Evolutionary conservation across 2,797 vertebrate species (phyloP), one percentile per base, ranked within the genome.

Genomic region (Arctocebus calabarensis): DNA sequence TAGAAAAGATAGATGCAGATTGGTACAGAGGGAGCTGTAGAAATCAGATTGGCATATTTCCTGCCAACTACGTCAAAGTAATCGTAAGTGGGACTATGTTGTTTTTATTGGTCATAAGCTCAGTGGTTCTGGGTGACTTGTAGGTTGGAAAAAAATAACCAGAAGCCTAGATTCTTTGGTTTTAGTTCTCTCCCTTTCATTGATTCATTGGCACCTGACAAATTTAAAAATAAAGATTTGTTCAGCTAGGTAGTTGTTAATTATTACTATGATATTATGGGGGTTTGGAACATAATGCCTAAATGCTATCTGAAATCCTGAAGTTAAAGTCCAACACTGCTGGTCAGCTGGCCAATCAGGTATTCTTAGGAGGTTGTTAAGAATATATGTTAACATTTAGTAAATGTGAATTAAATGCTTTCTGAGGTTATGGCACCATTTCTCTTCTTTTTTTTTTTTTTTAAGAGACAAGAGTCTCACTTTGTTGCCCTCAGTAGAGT

Each of bases 11-110:
- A 83, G 99, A 99, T 98, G 62, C 85, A 0, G 98, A 99, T 74
- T 99, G 99, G 99, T 99, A 99, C 98, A 98, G 97, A 97, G 99
- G 99, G 64, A 99, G 98, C 92, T 99, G 98, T 93, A 98, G 98
- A 96, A 99, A 99, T 94, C 97, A 97, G 74, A 98, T 98, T 27
- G 99, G 99, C 17, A 98, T 99, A 96, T 99, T 99, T 98, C 99
- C 99, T 45, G 96, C 99, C 96, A 99, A 81, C 98, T 99, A 99
- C 37, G 99, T 99, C 96, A 98, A 98, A 99, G 97, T 99, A 79
- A 82, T 99, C 97, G 99, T 99, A 98, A 91, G 98, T 98, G 90
- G 94, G 94, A 48, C 84, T 84, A 59, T 97, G 55, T 62, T 20
- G 12, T 86, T 97, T 82, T 64, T 62, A 57, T 68, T 79, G 19